phyloP scores from a whole-genome alignment of 2,797 vertebrate species.

The Microctenopoma lineatum region DNA sequence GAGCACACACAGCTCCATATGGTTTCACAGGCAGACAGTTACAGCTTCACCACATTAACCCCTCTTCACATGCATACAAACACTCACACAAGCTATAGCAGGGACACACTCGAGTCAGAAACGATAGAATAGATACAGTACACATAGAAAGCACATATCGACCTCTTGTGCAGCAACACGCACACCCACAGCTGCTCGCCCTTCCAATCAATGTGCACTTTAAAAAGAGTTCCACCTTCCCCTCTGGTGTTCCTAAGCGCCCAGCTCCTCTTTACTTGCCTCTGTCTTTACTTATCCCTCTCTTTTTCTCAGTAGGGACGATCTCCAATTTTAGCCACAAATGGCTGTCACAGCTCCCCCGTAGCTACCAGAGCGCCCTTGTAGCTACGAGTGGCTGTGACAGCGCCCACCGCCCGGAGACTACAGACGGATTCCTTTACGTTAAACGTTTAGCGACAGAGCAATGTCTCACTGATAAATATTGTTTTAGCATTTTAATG shows the following conservation, averaged over 20 bases:
- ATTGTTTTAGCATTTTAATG: too few relatives aligned
- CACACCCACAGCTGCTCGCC: constrained; percentile 15
- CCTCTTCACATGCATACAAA: neutral
- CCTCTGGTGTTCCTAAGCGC: constrained; percentile 16
- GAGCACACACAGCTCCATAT: neutral
- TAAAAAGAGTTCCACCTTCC: constrained; percentile 45
- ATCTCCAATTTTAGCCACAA: too few relatives aligned
- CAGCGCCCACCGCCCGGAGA: too few relatives aligned
- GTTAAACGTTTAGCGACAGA: too few relatives aligned
- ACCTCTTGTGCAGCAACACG: constrained; percentile 6
- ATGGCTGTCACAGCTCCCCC: too few relatives aligned
- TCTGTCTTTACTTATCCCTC: neutral
- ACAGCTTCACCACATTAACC: neutral
- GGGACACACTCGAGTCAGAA: neutral
- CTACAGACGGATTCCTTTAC: too few relatives aligned
- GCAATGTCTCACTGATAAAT: too few relatives aligned
- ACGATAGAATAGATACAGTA: neutral
- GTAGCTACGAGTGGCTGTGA: too few relatives aligned
- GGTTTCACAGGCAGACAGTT: constrained; percentile 6
- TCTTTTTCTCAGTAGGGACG: neutral
- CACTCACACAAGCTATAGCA: neutral
- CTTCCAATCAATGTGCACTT: constrained; percentile 62
- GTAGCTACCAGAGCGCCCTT: too few relatives aligned
- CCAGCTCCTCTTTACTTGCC: neutral
- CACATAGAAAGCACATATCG: neutral